A percentile compares a stretch with the other conserved stretches of the same genome.
Evolutionary conservation across 2,888 invertebrate species (phyloP).

Genomic region (Tipula confusa): DNA sequence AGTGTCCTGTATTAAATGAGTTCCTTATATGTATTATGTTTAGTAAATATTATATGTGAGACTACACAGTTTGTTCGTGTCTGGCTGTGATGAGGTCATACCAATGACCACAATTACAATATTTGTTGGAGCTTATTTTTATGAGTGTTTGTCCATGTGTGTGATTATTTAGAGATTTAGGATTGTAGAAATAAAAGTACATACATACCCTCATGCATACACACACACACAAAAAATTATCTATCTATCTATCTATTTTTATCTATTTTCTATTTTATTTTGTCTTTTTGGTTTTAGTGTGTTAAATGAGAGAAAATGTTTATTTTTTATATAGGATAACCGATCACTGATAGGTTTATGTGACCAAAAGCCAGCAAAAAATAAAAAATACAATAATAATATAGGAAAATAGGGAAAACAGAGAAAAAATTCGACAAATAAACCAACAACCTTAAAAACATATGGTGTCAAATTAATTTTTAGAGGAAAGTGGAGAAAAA

Average conservation of each 20-base stretch:
- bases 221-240: background rate
- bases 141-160: conserved; percentile 27
- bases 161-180: conserved; percentile 27
- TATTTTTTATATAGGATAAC: conserved; percentile 26
- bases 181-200: background rate
- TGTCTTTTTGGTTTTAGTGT: conserved; percentile 28
- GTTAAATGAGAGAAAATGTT: conserved; percentile 28
- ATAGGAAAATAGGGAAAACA: background rate
- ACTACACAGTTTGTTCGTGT: background rate
- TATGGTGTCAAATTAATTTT: conserved; percentile 27
- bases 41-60: background rate
- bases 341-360: conserved; percentile 30
- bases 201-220: no score
- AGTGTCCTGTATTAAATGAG: background rate
- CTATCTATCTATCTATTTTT: conserved; percentile 27
- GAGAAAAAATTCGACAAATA: conserved; percentile 26
- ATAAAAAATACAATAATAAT: no score
- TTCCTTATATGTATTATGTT: no score
- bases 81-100: background rate
- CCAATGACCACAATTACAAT: conserved; percentile 8
- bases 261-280: conserved; percentile 21
- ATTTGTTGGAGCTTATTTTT: background rate
- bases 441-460: conserved; percentile 29
- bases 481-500: conserved; percentile 5
- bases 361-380: conserved; percentile 29